These are phyloP conservation scores for Athene noctua DNA, from an alignment of 2,113 vertebrate genomes.

Conservation along the genomic window DNA sequence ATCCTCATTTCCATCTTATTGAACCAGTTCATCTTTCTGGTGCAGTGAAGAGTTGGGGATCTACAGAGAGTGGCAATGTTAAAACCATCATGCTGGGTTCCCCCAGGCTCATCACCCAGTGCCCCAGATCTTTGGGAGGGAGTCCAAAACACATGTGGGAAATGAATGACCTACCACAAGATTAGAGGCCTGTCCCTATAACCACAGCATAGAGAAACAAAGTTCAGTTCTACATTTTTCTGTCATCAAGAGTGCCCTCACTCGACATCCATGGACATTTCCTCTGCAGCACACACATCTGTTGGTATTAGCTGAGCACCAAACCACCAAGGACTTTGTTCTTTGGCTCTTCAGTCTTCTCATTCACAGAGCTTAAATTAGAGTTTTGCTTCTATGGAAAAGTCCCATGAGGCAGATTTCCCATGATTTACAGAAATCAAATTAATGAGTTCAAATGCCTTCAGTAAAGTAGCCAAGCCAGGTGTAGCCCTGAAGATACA, in stretches of 20 bases:
- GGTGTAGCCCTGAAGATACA: background rate
- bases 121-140: background rate
- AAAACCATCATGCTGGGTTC: background rate
- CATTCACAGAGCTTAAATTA: background rate
- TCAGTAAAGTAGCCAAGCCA: background rate
- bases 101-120: background rate
- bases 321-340: background rate
- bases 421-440: background rate
- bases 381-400: background rate
- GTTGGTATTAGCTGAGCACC: background rate
- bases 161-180: background rate
- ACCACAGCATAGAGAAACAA: background rate
- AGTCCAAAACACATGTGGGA: background rate
- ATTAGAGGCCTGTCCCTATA: background rate
- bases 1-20: background rate
- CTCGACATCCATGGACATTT: background rate
- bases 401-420: background rate
- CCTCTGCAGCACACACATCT: rapidly evolving
- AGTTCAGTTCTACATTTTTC: background rate
- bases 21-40: background rate
- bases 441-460: background rate
- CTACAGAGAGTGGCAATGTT: background rate
- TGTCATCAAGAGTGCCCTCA: background rate
- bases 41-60: background rate
- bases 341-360: background rate